These are phyloP conservation scores for Sinocyclocheilus anophthalmus DNA, from an alignment of 2,113 vertebrate species.

Conservation along the genomic window DNA sequence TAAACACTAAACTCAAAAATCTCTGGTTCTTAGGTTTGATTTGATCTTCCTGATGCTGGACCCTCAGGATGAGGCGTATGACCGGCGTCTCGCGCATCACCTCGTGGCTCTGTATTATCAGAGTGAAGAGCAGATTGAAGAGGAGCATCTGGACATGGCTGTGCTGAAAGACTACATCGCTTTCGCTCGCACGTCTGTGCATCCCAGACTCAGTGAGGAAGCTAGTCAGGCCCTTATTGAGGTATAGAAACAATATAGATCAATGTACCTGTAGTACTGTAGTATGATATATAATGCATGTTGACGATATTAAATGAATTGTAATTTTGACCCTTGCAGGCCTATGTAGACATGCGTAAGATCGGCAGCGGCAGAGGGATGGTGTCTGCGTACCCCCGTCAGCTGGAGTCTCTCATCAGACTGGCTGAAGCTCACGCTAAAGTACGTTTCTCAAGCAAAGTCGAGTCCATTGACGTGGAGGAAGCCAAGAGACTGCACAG, in stretches of 20 bases:
- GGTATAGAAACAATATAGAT: constrained; percentile 69
- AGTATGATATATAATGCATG: too few relatives aligned
- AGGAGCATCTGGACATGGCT: constrained; percentile 94
- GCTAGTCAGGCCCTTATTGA: constrained; percentile 95
- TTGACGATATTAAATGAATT: too few relatives aligned
- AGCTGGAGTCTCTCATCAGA: constrained; percentile 94
- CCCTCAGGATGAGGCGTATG: constrained; percentile 96
- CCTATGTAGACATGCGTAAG: constrained; percentile 98
- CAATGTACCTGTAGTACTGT: neutral
- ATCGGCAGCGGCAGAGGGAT: constrained; percentile 95
- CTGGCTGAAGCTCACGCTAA: constrained; percentile 94
- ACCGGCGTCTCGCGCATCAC: constrained; percentile 94
- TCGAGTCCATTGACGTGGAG: constrained; percentile 93
- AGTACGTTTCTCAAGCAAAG: constrained; percentile 90
- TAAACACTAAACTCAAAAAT: too few relatives aligned
- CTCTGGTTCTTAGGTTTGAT: constrained; percentile 82
- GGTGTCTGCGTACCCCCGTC: constrained; percentile 95
- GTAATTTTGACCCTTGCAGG: constrained; percentile 70
- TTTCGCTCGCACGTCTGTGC: constrained; percentile 84
- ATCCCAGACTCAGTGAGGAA: constrained; percentile 87
- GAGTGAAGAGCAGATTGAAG: constrained; percentile 89
- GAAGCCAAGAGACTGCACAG: constrained; percentile 94
- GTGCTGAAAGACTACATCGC: constrained; percentile 93
- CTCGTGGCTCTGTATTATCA: constrained; percentile 94
- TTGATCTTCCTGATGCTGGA: constrained; percentile 99